phyloP scores from a whole-genome alignment of 2,797 vertebrate genomes.

The Pempheris klunzingeri region DNA sequence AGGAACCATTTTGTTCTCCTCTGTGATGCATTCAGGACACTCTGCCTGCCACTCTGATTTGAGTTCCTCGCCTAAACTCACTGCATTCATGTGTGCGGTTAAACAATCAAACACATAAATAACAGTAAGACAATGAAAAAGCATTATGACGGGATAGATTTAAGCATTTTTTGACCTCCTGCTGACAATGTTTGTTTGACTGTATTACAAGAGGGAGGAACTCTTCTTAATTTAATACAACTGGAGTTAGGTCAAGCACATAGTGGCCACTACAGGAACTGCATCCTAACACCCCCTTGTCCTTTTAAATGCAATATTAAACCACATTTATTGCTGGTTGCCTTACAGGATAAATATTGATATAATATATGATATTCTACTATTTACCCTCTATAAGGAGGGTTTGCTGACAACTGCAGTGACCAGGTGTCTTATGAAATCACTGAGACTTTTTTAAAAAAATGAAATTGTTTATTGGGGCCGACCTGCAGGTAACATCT shows the following conservation, averaged over 20 bases:
- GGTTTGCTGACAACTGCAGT: neutral
- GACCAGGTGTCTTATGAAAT: neutral
- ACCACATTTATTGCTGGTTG: neutral
- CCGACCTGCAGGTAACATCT: too few species aligned
- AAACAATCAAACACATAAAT: slow-evolving; percentile 9
- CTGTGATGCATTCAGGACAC: neutral
- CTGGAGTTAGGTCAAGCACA: neutral
- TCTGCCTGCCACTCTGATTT: slow-evolving; percentile 22
- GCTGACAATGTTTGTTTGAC: neutral
- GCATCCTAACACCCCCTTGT: rapidly evolving
- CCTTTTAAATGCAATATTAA: neutral
- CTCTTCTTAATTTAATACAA: neutral
- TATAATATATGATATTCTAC: neutral
- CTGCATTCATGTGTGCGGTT: neutral
- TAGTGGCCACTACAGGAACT: neutral
- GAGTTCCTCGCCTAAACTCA: slow-evolving; percentile 29
- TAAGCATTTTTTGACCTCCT: neutral
- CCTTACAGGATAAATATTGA: too few species aligned
- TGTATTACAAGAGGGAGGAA: neutral
- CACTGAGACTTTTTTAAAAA: neutral
- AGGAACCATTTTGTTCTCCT: neutral
- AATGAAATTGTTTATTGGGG: too few species aligned
- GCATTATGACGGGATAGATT: neutral
- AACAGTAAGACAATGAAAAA: neutral
- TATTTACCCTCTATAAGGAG: neutral